Percentiles rank a stretch among this genome's conserved stretches.
phyloP scores from a whole-genome alignment of 2,888 invertebrate genomes.

The Pterobdella sp. region DNA sequence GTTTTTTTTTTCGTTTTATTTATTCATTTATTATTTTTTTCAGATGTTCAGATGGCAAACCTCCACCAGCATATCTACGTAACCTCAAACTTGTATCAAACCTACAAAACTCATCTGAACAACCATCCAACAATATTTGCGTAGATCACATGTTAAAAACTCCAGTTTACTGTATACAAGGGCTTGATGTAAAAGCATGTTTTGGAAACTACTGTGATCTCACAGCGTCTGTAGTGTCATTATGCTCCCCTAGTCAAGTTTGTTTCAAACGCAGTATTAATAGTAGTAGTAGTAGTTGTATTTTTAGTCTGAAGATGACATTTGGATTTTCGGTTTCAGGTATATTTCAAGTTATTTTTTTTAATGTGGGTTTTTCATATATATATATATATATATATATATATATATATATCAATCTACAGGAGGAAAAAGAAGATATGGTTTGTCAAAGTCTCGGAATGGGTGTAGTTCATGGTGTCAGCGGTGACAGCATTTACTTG shows the following conservation, averaged over 20 bases:
- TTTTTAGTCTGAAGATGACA: no score
- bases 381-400: no score
- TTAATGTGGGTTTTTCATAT: no score
- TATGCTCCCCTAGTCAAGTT: not conserved
- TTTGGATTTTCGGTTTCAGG: no score
- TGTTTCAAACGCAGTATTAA: no score
- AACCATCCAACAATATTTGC: no score
- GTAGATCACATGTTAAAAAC: not conserved
- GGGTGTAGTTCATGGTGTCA: not conserved
- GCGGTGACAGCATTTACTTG: not conserved
- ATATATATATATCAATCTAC: no score
- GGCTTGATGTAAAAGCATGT: not conserved
- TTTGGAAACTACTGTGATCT: not conserved
- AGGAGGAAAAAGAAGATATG: no score
- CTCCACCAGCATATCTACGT: not conserved
- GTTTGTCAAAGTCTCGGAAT: not conserved
- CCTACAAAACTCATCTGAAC: no score
- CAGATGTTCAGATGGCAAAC: conserved; percentile 1
- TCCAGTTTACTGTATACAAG: not conserved
- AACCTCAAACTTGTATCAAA: conserved; percentile 4
- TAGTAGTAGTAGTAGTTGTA: no score
- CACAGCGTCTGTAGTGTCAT: not conserved
- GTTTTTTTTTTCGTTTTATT: not conserved
- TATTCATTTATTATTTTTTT: not conserved
- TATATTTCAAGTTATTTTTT: no score